Conservation (phyloP, 2,113 vertebrate species). For the Marcusenius ussheri region DNA sequence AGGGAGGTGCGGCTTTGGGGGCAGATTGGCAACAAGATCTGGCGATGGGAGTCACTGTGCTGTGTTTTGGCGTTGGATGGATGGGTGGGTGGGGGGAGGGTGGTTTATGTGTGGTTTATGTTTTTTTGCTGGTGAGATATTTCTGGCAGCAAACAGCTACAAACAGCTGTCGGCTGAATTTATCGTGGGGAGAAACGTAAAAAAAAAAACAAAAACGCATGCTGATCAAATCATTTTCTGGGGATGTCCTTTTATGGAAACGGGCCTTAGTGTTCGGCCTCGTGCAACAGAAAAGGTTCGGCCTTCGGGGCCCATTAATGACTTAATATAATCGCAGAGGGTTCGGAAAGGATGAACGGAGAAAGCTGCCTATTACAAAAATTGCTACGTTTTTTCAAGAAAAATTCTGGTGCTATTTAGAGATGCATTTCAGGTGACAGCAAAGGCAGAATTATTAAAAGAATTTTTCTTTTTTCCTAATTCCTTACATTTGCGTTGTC, state of each 20-base stretch:
- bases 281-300: neutral
- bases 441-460: neutral
- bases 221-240: neutral
- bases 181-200: neutral
- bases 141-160: slow-evolving; percentile 1
- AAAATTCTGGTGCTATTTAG: neutral
- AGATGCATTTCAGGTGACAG: neutral
- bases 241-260: neutral
- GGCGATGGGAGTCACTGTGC: neutral
- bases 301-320: neutral
- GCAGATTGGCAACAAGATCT: neutral
- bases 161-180: neutral
- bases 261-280: neutral
- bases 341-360: neutral
- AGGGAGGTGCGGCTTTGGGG: neutral
- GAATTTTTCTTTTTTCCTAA: neutral
- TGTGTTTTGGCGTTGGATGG: neutral
- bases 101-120: neutral
- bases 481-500: neutral
- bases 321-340: neutral
- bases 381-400: neutral
- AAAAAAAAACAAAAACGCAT: neutral
- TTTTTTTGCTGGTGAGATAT: slow-evolving; percentile 1
- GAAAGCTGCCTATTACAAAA: neutral
- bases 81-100: neutral